Percentiles rank a stretch among this genome's conserved stretches.
These are phyloP conservation scores for Collichthys lucidus DNA, from an alignment of 2,113 vertebrate species.

Conservation along the genomic window DNA sequence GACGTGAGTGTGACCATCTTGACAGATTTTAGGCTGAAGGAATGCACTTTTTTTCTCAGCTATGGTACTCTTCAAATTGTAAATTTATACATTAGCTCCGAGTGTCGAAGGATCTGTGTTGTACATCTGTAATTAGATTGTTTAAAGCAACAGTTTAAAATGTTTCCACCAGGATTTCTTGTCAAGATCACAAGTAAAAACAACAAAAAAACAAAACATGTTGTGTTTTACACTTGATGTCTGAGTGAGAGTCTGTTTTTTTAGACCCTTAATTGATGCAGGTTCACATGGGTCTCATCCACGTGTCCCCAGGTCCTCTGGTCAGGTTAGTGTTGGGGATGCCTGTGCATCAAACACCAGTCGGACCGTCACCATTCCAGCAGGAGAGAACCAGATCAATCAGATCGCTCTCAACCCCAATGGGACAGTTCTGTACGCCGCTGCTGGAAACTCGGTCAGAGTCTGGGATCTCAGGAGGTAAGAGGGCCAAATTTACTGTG, in stretches of 20 bases:
- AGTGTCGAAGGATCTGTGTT: background rate
- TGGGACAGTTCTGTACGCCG: constrained; percentile 93
- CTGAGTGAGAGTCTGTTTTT: background rate
- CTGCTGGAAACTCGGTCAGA: constrained; percentile 94
- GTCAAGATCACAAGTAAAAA: background rate
- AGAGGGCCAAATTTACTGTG: background rate
- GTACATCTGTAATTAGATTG: background rate
- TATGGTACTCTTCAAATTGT: too few species aligned
- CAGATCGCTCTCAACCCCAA: constrained; percentile 94
- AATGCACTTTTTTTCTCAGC: too few species aligned
- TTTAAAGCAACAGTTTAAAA: background rate
- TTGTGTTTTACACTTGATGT: background rate
- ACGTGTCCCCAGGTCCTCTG: constrained; percentile 88
- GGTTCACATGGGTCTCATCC: background rate
- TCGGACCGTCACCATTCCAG: constrained; percentile 92
- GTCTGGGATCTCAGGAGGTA: constrained; percentile 98
- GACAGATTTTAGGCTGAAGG: background rate
- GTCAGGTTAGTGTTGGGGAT: constrained; percentile 91
- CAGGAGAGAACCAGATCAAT: constrained; percentile 97
- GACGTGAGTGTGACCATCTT: constrained; percentile 86
- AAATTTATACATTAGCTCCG: background rate
- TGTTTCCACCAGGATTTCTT: too few species aligned
- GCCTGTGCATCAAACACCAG: constrained; percentile 87
- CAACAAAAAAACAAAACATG: background rate
- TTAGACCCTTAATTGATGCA: background rate